Evolutionary conservation across 1,140 invertebrate genomes (phyloP).

Genomic region (Lasaia peninsularis): DNA sequence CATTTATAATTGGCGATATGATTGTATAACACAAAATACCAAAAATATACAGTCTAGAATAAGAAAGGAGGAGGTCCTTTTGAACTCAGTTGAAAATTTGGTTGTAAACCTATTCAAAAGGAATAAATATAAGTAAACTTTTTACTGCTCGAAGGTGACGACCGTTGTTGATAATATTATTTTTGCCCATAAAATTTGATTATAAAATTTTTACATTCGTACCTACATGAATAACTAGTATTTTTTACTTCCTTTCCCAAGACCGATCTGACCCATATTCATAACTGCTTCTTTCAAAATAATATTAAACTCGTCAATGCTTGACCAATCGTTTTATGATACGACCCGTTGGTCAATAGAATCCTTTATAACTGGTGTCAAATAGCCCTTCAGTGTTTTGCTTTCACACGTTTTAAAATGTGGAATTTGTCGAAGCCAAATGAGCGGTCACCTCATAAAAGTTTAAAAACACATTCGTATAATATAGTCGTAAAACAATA

Average conservation of each 20-base stretch:
- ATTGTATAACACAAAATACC: too few species aligned
- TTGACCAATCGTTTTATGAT: slow-evolving; percentile 66
- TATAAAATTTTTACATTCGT: slow-evolving; percentile 5
- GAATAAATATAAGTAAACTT: too few species aligned
- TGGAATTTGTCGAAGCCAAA: slow-evolving; percentile 52
- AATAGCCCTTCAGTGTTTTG: slow-evolving; percentile 58
- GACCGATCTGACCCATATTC: slow-evolving; percentile 66
- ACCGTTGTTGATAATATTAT: too few species aligned
- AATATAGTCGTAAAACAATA: slow-evolving; percentile 67
- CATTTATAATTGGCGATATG: too few species aligned
- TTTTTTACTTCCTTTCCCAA: slow-evolving; percentile 66
- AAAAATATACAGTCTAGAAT: too few species aligned
- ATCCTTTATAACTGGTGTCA: slow-evolving; percentile 43
- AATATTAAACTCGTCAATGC: slow-evolving; percentile 56
- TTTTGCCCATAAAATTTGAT: not conserved
- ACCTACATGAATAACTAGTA: slow-evolving; percentile 13
- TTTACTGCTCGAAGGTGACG: too few species aligned
- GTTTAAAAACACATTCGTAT: slow-evolving; percentile 37
- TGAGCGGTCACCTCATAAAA: slow-evolving; percentile 57
- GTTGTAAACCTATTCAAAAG: too few species aligned
- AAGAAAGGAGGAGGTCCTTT: too few species aligned
- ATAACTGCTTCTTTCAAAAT: slow-evolving; percentile 47
- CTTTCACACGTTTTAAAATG: slow-evolving; percentile 72
- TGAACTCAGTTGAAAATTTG: too few species aligned
- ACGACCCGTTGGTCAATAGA: slow-evolving; percentile 38